These are phyloP conservation scores for Rhyacichthys aspro DNA, from an alignment of 2,797 vertebrate species.

Conservation along the genomic window DNA sequence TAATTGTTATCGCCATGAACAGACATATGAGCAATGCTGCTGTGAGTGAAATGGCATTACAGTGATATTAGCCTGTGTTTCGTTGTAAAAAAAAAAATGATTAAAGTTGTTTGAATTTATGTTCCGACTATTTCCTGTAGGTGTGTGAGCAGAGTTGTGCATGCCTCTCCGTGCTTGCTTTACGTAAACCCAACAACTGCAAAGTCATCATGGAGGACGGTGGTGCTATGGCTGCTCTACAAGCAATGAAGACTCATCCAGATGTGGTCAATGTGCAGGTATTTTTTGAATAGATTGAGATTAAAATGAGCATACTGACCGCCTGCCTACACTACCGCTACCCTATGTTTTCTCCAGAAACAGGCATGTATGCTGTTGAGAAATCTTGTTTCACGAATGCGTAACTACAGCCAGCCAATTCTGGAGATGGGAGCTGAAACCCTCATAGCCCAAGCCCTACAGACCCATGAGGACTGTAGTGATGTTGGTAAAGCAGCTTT, in stretches of 20 bases:
- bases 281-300: constrained; percentile 22
- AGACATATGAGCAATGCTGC: constrained; percentile 84
- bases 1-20: constrained; percentile 90
- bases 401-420: constrained; percentile 82
- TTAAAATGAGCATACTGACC: neutral
- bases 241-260: constrained; percentile 90
- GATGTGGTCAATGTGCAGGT: constrained; percentile 87
- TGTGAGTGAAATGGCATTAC: constrained; percentile 70
- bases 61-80: neutral
- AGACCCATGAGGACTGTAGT: constrained; percentile 83
- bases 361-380: constrained; percentile 94
- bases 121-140: constrained; percentile 65
- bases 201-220: constrained; percentile 89
- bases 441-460: constrained; percentile 85
- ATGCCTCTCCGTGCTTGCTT: constrained; percentile 86
- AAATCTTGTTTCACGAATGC: constrained; percentile 88
- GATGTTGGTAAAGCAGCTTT: constrained; percentile 90
- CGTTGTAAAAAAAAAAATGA: neutral
- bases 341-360: constrained; percentile 77
- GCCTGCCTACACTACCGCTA: neutral
- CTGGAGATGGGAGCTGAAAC: constrained; percentile 92
- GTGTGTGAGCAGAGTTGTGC: constrained; percentile 94
- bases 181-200: constrained; percentile 94
- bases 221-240: constrained; percentile 85
- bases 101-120: neutral